phyloP scores from a whole-genome alignment of 2,888 invertebrate genomes.

The Colletes collaris region DNA sequence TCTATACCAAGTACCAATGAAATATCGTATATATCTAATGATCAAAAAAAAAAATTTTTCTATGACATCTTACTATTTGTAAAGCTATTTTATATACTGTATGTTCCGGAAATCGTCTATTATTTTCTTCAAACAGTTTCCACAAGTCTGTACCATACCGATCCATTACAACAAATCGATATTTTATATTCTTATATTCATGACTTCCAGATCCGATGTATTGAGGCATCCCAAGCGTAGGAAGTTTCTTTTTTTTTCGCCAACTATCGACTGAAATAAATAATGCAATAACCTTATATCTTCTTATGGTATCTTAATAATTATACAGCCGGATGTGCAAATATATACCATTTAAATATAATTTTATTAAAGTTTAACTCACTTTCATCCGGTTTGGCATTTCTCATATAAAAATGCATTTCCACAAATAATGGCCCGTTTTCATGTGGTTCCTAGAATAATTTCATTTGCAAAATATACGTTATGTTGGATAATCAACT shows the following conservation, averaged over 20 bases:
- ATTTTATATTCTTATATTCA: constrained; percentile 89
- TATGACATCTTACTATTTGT: constrained; percentile 88
- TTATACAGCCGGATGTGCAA: too few species aligned
- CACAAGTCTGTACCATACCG: constrained; percentile 94
- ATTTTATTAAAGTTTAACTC: constrained; percentile 54
- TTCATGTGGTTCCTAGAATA: constrained; percentile 91
- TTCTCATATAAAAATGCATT: constrained; percentile 94
- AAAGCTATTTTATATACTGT: constrained; percentile 92
- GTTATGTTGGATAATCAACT: not conserved
- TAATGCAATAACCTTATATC: too few species aligned
- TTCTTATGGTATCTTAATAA: too few species aligned
- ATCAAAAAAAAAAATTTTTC: not conserved
- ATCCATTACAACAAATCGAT: constrained; percentile 95
- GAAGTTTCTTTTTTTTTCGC: constrained; percentile 87
- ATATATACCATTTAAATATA: too few species aligned
- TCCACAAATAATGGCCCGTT: constrained; percentile 98
- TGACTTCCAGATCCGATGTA: constrained; percentile 94
- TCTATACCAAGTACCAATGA: not conserved
- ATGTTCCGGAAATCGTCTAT: constrained; percentile 87
- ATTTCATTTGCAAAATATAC: constrained; percentile 27
- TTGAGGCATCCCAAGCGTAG: constrained; percentile 92
- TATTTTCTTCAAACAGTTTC: constrained; percentile 89
- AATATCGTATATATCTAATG: not conserved
- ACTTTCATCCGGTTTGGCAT: constrained; percentile 89
- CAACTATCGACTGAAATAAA: constrained; percentile 87